Evolutionary conservation across 53 echinoderm and acorn worm genomes (phyloP).

Genomic region (Hippasteria phrygiana): DNA sequence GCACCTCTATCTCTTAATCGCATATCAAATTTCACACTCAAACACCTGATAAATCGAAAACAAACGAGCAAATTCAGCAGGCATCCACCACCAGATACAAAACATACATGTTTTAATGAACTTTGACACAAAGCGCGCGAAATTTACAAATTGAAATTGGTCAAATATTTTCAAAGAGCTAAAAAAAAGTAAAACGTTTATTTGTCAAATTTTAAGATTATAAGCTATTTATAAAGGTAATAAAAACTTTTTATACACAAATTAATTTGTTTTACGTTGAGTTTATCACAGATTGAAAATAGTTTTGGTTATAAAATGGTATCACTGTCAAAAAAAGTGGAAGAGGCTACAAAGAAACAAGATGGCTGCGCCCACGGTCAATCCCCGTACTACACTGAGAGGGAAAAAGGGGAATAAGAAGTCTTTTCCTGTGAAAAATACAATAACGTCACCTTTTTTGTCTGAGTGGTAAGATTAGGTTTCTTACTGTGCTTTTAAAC

Average conservation of each 20-base stretch:
- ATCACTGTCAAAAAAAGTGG: not conserved
- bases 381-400: constrained; percentile 7
- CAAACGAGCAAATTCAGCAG: not conserved
- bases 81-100: too few species aligned
- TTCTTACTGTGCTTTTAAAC: too few species aligned
- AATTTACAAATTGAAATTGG: constrained; percentile 1
- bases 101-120: not conserved
- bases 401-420: constrained; percentile 46
- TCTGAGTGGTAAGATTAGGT: constrained; percentile 34
- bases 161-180: not conserved
- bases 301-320: not conserved
- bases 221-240: too few species aligned
- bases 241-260: too few species aligned
- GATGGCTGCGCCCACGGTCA: constrained; percentile 54
- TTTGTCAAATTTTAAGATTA: too few species aligned
- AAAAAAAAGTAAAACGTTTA: not conserved
- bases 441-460: constrained; percentile 48
- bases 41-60: not conserved
- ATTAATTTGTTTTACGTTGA: not conserved
- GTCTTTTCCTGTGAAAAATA: constrained; percentile 46
- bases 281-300: not conserved
- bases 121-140: constrained; percentile 49
- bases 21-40: not conserved
- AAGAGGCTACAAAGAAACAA: constrained; percentile 10
- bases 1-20: constrained; percentile 43